phyloP scores from a whole-genome alignment of 2,797 vertebrate species.

The Lepus oiostolus region DNA sequence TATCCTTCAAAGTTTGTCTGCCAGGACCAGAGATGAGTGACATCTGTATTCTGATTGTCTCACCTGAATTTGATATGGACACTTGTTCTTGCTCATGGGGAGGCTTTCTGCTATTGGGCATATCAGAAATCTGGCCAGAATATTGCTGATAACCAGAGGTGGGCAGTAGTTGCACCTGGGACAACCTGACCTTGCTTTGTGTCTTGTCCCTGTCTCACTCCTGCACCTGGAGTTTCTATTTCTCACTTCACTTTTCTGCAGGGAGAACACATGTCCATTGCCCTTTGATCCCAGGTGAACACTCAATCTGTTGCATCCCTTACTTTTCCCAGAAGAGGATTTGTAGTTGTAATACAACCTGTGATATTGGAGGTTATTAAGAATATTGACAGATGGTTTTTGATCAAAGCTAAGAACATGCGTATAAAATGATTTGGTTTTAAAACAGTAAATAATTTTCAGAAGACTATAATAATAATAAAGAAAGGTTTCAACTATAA shows the following conservation, averaged over 20 bases:
- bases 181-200: neutral
- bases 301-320: neutral
- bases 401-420: neutral
- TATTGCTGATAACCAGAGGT: neutral
- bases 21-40: neutral
- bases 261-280: neutral
- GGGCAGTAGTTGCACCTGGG: neutral
- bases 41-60: neutral
- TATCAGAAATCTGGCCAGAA: neutral
- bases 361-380: neutral
- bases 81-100: neutral
- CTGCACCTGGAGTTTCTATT: neutral
- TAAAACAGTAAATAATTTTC: constrained; percentile 34
- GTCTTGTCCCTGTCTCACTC: neutral
- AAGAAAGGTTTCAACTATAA: constrained; percentile 1
- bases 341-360: constrained; percentile 20
- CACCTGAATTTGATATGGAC: neutral
- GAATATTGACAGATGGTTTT: neutral
- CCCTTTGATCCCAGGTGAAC: neutral
- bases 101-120: neutral
- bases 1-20: neutral
- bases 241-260: neutral
- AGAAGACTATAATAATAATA: neutral
- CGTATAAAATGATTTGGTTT: constrained; percentile 18
- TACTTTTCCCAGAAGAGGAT: neutral